phyloP scores from a whole-genome alignment of 1,140 invertebrate species.

The Drosophila parabipectinata region DNA sequence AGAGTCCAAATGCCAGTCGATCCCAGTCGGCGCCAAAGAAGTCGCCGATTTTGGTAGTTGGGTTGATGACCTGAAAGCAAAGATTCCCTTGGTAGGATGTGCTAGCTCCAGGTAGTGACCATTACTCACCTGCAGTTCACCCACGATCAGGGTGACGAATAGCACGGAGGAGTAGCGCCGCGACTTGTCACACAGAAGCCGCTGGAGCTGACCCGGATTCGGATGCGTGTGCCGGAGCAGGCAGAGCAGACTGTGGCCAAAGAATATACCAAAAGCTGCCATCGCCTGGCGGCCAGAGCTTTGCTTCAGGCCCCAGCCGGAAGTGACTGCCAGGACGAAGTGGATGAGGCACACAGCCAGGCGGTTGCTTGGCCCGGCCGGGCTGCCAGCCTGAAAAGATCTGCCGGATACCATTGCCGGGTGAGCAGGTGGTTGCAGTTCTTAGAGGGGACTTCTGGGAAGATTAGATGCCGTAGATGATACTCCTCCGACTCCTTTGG shows the following conservation, averaged over 20 bases:
- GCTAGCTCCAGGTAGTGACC: background rate
- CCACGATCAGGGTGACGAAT: constrained; percentile 62
- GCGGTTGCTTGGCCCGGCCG: constrained; percentile 13
- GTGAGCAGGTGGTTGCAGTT: background rate
- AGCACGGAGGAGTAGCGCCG: constrained; percentile 54
- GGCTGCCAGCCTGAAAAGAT: background rate
- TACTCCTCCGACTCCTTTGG: background rate
- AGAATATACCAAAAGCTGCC: constrained; percentile 62
- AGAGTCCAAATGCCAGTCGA: constrained; percentile 39
- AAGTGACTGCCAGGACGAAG: constrained; percentile 61
- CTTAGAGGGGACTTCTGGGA: background rate
- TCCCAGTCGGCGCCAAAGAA: constrained; percentile 44
- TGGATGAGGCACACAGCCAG: constrained; percentile 58
- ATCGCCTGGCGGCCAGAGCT: constrained; percentile 47
- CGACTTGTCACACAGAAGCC: constrained; percentile 57
- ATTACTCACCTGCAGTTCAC: constrained; percentile 37
- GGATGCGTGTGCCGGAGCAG: constrained; percentile 72
- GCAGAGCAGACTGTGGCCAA: constrained; percentile 60
- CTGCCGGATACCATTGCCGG: background rate
- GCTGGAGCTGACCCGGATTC: constrained; percentile 62
- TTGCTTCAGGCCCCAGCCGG: constrained; percentile 64
- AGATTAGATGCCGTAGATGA: background rate
- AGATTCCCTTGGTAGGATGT: background rate
- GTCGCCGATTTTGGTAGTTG: constrained; percentile 8
- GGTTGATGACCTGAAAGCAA: constrained; percentile 16